Evolutionary conservation across 2,113 vertebrate species (phyloP).

Genomic region (Bubo scandiacus): DNA sequence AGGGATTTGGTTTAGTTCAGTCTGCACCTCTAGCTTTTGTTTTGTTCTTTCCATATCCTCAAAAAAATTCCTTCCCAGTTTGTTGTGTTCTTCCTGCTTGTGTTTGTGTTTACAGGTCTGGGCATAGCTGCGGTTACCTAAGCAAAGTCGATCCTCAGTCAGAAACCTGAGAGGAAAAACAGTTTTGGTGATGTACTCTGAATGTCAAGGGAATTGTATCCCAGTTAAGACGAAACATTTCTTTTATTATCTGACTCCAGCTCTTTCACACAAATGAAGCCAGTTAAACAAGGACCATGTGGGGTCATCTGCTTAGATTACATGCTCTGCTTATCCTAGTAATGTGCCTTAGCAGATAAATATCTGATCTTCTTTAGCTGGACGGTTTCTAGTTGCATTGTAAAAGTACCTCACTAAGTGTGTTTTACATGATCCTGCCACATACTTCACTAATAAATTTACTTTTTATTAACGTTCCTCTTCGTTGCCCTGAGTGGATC

Average conservation of each 20-base stretch:
- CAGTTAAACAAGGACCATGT: background rate
- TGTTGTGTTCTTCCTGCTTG: background rate
- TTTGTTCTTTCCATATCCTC: background rate
- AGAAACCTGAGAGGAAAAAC: background rate
- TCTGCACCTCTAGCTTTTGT: background rate
- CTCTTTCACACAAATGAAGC: background rate
- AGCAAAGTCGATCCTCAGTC: background rate
- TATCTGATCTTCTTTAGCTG: constrained; percentile 12
- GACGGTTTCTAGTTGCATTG: background rate
- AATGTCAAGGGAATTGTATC: background rate
- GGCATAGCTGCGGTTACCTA: background rate
- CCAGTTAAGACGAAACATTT: background rate
- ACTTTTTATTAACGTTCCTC: background rate
- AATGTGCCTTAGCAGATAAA: constrained; percentile 15
- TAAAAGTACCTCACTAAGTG: background rate
- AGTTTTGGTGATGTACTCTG: background rate
- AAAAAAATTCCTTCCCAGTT: background rate
- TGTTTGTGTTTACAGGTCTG: background rate
- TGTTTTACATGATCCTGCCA: background rate
- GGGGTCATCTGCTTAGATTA: constrained; percentile 24
- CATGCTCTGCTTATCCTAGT: constrained; percentile 5
- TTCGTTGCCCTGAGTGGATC: background rate
- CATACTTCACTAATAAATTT: background rate
- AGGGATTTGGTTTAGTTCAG: background rate
- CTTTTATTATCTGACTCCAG: background rate